Percentiles rank a stretch among this genome's conserved stretches.
Evolutionary conservation across 2,888 invertebrate genomes (phyloP).

Genomic region (Crocallis elinguaria): DNA sequence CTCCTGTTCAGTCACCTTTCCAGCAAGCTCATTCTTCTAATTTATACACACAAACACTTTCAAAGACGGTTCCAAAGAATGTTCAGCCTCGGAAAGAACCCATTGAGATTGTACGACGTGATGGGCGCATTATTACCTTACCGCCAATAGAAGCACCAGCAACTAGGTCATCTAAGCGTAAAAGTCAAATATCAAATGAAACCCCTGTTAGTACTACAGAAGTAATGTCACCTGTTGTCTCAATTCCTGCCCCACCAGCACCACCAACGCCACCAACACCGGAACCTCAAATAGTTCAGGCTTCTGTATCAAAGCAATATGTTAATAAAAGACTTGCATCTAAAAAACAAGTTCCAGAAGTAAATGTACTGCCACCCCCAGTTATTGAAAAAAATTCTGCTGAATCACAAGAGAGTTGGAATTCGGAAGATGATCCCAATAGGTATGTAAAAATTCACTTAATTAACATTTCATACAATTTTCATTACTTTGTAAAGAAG

Average conservation of each 20-base stretch:
- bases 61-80: conserved; percentile 59
- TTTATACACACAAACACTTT: conserved; percentile 58
- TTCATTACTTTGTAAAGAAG: too few relatives aligned
- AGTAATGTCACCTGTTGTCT: conserved; percentile 36
- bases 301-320: conserved; percentile 68
- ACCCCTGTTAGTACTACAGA: conserved; percentile 36
- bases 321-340: conserved; percentile 64
- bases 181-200: conserved; percentile 72
- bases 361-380: conserved; percentile 40
- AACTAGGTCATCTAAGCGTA: conserved; percentile 89
- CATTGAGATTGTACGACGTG: conserved; percentile 89
- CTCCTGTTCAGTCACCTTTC: conserved; percentile 44
- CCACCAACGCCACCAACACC: conserved; percentile 49
- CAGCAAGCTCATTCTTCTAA: conserved; percentile 49
- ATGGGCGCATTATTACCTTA: conserved; percentile 90
- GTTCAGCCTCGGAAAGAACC: conserved; percentile 79
- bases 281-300: conserved; percentile 54
- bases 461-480: too few relatives aligned
- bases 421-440: conserved; percentile 97
- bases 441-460: too few relatives aligned
- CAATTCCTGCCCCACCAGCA: conserved; percentile 48
- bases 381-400: conserved; percentile 71
- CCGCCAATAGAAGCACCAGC: conserved; percentile 94
- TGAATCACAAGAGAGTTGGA: conserved; percentile 87
- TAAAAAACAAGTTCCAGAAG: conserved; percentile 66